Evolutionary conservation across 1,140 invertebrate genomes (phyloP).

Genomic region (Drosophila virilis): DNA sequence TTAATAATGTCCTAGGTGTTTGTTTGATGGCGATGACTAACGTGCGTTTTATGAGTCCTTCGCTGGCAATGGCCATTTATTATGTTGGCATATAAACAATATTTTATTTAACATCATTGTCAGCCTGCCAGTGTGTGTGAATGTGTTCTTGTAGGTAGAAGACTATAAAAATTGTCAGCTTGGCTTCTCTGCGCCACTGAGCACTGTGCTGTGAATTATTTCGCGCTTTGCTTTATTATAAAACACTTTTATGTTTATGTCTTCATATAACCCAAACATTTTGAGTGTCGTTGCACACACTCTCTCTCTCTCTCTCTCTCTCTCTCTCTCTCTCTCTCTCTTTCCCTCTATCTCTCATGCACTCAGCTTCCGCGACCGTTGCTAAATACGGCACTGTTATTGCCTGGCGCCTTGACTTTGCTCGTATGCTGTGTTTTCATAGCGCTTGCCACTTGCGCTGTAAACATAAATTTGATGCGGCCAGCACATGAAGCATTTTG

Average conservation of each 20-base stretch:
- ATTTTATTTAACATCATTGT: constrained; percentile 83
- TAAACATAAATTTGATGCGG: constrained; percentile 78
- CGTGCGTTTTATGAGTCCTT: constrained; percentile 72
- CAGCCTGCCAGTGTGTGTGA: constrained; percentile 11
- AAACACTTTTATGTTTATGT: constrained; percentile 80
- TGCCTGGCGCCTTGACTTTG: constrained; percentile 13
- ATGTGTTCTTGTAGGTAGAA: constrained; percentile 26
- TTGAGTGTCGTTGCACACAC: constrained; percentile 49
- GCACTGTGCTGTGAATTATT: constrained; percentile 74
- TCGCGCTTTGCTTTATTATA: constrained; percentile 82
- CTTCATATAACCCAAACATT: constrained; percentile 79
- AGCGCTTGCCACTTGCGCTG: constrained; percentile 71
- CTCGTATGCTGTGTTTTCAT: constrained; percentile 57
- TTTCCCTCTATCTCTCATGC: constrained; percentile 8
- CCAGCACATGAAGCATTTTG: constrained; percentile 55
- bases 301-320: constrained; percentile 9
- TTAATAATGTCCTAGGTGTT: constrained; percentile 49
- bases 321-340: constrained; percentile 5
- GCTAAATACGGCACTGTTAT: constrained; percentile 64
- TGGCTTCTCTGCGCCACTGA: constrained; percentile 45
- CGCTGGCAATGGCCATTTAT: constrained; percentile 76
- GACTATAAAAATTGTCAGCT: constrained; percentile 82
- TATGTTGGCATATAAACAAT: constrained; percentile 81
- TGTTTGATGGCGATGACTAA: constrained; percentile 49
- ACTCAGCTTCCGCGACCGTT: constrained; percentile 59